Evolutionary conservation across 2,113 vertebrate species (phyloP).

Genomic region (Ictalurus furcatus): DNA sequence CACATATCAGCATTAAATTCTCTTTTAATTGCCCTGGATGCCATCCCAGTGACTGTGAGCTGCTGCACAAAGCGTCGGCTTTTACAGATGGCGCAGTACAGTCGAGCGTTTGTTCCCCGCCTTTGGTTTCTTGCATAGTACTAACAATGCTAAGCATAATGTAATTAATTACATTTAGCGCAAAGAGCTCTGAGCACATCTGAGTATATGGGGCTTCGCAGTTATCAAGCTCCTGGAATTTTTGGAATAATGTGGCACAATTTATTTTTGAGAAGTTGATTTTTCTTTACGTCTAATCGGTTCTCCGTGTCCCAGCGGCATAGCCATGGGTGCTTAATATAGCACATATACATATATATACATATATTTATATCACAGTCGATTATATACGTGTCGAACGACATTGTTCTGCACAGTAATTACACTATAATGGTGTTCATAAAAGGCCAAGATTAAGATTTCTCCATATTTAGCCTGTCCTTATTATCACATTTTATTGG

Average conservation of each 20-base stretch:
- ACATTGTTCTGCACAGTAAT: background rate
- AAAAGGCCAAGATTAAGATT: background rate
- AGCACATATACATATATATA: background rate
- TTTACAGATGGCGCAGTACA: conserved; percentile 36
- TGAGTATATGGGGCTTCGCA: background rate
- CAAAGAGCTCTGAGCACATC: background rate
- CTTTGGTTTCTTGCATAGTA: background rate
- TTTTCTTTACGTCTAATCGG: background rate
- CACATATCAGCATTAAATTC: conserved; percentile 46
- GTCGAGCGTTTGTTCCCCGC: conserved; percentile 30
- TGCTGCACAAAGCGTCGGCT: conserved; percentile 39
- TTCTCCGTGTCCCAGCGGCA: background rate
- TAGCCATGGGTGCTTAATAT: background rate
- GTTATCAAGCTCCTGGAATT: background rate
- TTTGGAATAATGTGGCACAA: background rate
- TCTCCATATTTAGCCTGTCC: background rate
- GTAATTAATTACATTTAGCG: conserved; percentile 49
- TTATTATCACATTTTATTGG: background rate
- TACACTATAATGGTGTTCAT: background rate
- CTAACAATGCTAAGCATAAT: conserved; percentile 35
- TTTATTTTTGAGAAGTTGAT: background rate
- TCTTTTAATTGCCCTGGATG: conserved; percentile 58
- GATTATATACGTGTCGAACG: background rate
- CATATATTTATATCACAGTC: no score
- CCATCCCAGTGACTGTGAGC: conserved; percentile 26